These are phyloP conservation scores for Leucophenga maculata DNA, from an alignment of 2,888 invertebrate species.

Conservation along the genomic window DNA sequence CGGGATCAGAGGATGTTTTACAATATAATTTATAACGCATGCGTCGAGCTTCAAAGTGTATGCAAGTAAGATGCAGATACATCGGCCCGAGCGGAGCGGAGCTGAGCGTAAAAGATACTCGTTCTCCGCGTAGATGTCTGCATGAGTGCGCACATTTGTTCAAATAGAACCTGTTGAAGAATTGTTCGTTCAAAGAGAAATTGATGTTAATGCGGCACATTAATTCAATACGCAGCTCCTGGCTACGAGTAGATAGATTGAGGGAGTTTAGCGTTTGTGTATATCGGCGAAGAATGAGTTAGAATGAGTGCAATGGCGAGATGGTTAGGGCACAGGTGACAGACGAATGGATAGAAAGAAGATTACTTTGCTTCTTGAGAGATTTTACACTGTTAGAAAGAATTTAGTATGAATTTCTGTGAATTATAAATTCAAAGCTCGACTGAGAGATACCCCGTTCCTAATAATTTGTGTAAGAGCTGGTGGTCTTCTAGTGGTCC, in stretches of 20 bases:
- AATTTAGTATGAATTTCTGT: too few species aligned
- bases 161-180: slow-evolving; percentile 4
- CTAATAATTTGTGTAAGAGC: too few species aligned
- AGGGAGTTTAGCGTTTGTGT: slow-evolving; percentile 26
- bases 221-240: slow-evolving; percentile 49
- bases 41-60: slow-evolving; percentile 22
- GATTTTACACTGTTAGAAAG: neutral
- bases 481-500: too few species aligned
- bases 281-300: too few species aligned
- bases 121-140: neutral
- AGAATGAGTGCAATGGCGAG: neutral
- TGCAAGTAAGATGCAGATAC: slow-evolving; percentile 21
- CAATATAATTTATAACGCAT: slow-evolving; percentile 33
- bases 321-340: neutral
- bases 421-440: too few species aligned
- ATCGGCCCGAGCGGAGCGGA: slow-evolving; percentile 21
- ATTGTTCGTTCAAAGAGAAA: slow-evolving; percentile 36
- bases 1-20: neutral
- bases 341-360: slow-evolving; percentile 1
- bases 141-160: neutral
- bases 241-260: neutral
- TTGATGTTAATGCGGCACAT: slow-evolving; percentile 55
- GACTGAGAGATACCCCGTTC: too few species aligned
- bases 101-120: too few species aligned
- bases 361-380: neutral